Percentiles rank a stretch among this genome's conserved stretches.
Evolutionary conservation across 2,888 invertebrate genomes (phyloP).

Genomic region (Thymelicus sylvestris): DNA sequence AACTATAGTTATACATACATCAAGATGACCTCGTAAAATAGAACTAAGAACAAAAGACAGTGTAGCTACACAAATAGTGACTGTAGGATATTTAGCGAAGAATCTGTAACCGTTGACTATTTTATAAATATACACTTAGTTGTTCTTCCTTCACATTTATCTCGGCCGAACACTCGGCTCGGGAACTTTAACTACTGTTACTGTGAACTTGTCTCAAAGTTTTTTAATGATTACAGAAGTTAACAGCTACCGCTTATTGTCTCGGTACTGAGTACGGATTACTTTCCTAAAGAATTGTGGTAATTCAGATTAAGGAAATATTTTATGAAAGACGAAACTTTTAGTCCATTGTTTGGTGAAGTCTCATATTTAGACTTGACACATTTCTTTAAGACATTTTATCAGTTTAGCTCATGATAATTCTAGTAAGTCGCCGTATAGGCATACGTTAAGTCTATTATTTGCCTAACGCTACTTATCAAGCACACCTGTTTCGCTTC

Average conservation of each 20-base stretch:
- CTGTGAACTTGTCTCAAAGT: constrained; percentile 17
- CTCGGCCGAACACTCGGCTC: constrained; percentile 67
- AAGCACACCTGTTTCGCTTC: too few relatives aligned
- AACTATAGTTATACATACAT: too few relatives aligned
- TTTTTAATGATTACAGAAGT: constrained; percentile 4
- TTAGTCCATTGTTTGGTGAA: too few relatives aligned
- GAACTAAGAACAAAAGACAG: background rate
- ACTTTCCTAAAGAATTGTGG: background rate
- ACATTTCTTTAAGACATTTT: too few relatives aligned
- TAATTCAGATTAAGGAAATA: too few relatives aligned
- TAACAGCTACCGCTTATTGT: background rate
- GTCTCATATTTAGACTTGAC: too few relatives aligned
- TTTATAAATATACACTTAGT: constrained; percentile 36
- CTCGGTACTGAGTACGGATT: background rate
- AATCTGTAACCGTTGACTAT: constrained; percentile 35
- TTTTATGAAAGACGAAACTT: too few relatives aligned
- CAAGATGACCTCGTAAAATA: background rate
- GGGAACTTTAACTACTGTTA: constrained; percentile 1
- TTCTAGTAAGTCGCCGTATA: too few relatives aligned
- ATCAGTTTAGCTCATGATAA: too few relatives aligned
- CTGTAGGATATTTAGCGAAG: constrained; percentile 29
- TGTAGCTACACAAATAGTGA: constrained; percentile 21
- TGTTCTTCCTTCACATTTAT: constrained; percentile 62
- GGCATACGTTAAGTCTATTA: too few relatives aligned
- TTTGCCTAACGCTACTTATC: too few relatives aligned